phyloP scores from a whole-genome alignment of 2,888 invertebrate genomes.

The Drosophila niveifrons region DNA sequence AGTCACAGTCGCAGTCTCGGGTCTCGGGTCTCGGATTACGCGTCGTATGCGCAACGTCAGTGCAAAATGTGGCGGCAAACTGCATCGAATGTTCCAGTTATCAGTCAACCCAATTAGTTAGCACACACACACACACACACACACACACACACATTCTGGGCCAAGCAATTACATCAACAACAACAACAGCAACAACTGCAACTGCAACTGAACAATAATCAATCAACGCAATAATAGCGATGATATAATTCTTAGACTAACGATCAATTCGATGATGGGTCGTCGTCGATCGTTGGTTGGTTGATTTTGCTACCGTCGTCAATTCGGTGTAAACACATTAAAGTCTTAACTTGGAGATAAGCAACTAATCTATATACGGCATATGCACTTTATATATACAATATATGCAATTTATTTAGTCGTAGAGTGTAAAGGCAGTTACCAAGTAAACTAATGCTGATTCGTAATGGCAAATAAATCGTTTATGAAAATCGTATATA shows the following conservation, averaged over 20 bases:
- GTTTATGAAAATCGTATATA: no score
- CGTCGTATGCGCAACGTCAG: conserved; percentile 63
- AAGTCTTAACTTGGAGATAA: conserved; percentile 54
- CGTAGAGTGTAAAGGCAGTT: not conserved
- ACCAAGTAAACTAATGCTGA: no score
- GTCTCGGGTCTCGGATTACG: conserved; percentile 54
- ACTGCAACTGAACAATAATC: conserved; percentile 9
- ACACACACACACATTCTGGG: conserved; percentile 28
- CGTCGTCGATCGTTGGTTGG: conserved; percentile 18
- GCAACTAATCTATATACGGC: conserved; percentile 23
- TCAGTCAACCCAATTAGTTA: conserved; percentile 37
- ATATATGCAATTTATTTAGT: not conserved
- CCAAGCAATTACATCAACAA: conserved; percentile 34
- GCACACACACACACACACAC: conserved; percentile 21
- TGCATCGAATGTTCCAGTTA: conserved; percentile 34
- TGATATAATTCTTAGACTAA: conserved; percentile 45
- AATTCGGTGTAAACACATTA: conserved; percentile 49
- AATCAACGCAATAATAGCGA: conserved; percentile 37
- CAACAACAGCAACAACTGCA: conserved; percentile 7
- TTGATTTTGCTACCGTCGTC: conserved; percentile 26
- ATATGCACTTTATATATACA: not conserved
- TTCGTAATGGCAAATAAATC: no score
- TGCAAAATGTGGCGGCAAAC: conserved; percentile 5
- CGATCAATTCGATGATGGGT: conserved; percentile 22
- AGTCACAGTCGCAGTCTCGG: not conserved